Conservation (phyloP, 1,140 invertebrate species). For the Brachionus plicatilis region DNA sequence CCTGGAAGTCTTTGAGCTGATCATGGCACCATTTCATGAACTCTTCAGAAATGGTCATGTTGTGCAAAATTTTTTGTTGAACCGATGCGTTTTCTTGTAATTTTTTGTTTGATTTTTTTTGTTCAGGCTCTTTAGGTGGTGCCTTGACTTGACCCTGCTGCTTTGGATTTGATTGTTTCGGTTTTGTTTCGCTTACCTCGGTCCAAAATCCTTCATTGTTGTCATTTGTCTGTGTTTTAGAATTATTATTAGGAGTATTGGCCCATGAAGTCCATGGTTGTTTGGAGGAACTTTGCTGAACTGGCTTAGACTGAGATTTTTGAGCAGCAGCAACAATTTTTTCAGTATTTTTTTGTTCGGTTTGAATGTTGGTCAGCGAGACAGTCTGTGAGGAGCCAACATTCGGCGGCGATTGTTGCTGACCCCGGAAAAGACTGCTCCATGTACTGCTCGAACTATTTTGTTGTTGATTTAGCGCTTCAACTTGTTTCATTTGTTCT, state of each 20-base stretch:
- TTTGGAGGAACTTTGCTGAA: neutral
- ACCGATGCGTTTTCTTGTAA: neutral
- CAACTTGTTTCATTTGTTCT: slow-evolving; percentile 4
- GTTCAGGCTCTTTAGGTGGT: neutral
- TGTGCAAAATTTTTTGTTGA: neutral
- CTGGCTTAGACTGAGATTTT: neutral
- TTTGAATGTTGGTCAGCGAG: slow-evolving; percentile 3
- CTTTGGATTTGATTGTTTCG: slow-evolving; percentile 9
- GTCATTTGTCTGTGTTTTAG: neutral
- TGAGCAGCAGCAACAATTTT: neutral
- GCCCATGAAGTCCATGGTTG: slow-evolving; percentile 35
- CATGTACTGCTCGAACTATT: neutral
- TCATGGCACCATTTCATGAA: slow-evolving; percentile 39
- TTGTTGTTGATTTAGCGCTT: neutral
- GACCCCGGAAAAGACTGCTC: slow-evolving; percentile 28
- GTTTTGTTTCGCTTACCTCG: neutral
- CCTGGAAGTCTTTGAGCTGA: slow-evolving; percentile 29
- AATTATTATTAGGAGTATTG: neutral
- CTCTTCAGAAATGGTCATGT: slow-evolving; percentile 34
- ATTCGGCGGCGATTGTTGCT: neutral
- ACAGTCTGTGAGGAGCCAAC: neutral
- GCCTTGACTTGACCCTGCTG: neutral
- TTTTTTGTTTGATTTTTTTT: neutral
- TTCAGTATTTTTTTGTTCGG: slow-evolving; percentile 13
- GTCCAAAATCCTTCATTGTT: neutral